phyloP scores from a whole-genome alignment of 2,797 vertebrate species.

The Rhynchotus rufescens region DNA sequence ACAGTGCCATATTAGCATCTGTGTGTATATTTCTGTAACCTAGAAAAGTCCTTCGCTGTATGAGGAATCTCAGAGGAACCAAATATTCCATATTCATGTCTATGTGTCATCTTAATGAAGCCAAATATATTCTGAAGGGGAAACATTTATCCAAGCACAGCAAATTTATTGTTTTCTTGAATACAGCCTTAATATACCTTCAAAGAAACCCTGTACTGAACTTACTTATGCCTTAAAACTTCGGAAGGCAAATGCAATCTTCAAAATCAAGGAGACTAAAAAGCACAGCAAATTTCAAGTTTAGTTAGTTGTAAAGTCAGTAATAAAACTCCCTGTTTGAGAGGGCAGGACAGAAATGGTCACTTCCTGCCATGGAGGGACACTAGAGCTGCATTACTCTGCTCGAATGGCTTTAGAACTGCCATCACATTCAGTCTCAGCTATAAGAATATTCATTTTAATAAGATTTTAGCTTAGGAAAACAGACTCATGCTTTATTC shows the following conservation, averaged over 20 bases:
- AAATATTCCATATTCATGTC: constrained; percentile 40
- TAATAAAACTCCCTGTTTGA: constrained; percentile 28
- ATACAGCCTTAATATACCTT: not conserved
- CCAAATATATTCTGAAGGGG: not conserved
- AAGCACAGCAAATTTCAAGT: not conserved
- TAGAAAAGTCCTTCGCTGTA: not conserved
- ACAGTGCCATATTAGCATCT: not conserved
- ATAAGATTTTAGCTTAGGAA: constrained; percentile 39
- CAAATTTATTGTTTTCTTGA: constrained; percentile 14
- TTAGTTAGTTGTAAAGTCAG: constrained; percentile 14
- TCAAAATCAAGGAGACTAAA: not conserved
- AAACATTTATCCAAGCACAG: constrained; percentile 25
- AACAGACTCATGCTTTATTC: constrained; percentile 34
- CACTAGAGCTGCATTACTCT: constrained; percentile 46
- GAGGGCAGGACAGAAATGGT: not conserved
- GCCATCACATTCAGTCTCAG: constrained; percentile 45
- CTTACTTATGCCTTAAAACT: not conserved
- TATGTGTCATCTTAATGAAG: constrained; percentile 23
- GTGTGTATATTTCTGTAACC: not conserved
- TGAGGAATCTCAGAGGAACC: not conserved
- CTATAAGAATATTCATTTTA: constrained; percentile 52
- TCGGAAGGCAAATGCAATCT: not conserved
- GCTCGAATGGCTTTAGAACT: constrained; percentile 44
- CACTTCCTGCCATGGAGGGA: constrained; percentile 1
- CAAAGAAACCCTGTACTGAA: not conserved